Conservation (phyloP, 2,113 vertebrate species). For the Sisor rabdophorus region DNA sequence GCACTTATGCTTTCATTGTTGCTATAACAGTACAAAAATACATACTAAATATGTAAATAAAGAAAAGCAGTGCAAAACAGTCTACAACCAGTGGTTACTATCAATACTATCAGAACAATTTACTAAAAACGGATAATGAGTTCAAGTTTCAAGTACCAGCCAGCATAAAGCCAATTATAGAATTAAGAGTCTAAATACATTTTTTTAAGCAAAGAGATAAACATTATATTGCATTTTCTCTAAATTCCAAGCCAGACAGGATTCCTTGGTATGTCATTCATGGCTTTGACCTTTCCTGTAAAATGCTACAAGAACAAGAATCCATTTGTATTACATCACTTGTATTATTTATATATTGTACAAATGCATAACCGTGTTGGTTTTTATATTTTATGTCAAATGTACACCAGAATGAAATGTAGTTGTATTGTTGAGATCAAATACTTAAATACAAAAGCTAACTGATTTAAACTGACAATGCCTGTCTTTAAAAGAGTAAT, state of each 20-base stretch:
- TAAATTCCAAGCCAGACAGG: constrained; percentile 22
- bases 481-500: constrained; percentile 26
- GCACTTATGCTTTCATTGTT: background rate
- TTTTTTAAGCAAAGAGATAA: constrained; percentile 38
- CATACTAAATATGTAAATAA: background rate
- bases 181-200: constrained; percentile 52
- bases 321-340: constrained; percentile 30
- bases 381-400: constrained; percentile 2
- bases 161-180: constrained; percentile 37
- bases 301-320: constrained; percentile 24
- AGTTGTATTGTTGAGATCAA: constrained; percentile 1
- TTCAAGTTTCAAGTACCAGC: constrained; percentile 40
- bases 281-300: constrained; percentile 47
- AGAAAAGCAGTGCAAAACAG: background rate
- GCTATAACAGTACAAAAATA: background rate
- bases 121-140: constrained; percentile 14
- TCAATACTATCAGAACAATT: no score
- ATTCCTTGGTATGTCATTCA: constrained; percentile 32
- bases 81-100: background rate
- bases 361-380: background rate
- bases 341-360: background rate
- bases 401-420: background rate
- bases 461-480: constrained; percentile 11
- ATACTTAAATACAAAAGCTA: constrained; percentile 6
- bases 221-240: no score